These are phyloP conservation scores for Ceratitis capitata DNA, from an alignment of 1,140 invertebrate species.

Conservation along the genomic window DNA sequence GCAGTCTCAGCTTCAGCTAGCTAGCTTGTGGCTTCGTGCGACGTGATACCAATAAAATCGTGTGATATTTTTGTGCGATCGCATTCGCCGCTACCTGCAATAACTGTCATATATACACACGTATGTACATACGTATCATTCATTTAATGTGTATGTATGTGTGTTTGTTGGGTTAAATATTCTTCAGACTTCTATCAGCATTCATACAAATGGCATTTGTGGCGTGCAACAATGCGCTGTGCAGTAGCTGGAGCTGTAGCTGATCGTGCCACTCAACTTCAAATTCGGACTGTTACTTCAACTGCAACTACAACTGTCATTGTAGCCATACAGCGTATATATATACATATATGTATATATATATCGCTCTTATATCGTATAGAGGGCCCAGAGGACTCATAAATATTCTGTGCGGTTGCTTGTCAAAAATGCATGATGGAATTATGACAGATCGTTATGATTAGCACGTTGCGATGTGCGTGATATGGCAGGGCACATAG, in stretches of 20 bases:
- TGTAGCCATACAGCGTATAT: not conserved
- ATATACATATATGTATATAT: not conserved
- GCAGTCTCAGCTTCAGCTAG: not conserved
- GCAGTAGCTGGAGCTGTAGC: conserved; percentile 26
- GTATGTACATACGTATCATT: not conserved
- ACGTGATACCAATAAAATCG: conserved; percentile 39
- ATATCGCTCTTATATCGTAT: not conserved
- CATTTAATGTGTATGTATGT: not conserved
- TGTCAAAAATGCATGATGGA: conserved; percentile 46
- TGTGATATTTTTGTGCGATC: conserved; percentile 38
- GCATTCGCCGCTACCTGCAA: conserved; percentile 12
- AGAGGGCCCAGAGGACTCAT: conserved; percentile 4
- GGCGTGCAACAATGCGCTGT: conserved; percentile 33
- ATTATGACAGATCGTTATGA: conserved; percentile 46
- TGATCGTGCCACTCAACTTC: conserved; percentile 29
- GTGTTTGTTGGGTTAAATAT: not conserved
- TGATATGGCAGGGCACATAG: conserved; percentile 24
- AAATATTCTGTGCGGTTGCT: conserved; percentile 41
- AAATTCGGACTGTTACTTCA: not conserved
- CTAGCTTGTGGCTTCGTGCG: not conserved
- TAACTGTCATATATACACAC: not conserved
- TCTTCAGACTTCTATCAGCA: not conserved
- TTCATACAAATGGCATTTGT: conserved; percentile 35
- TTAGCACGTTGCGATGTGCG: conserved; percentile 30
- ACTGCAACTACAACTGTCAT: not conserved